Conservation (phyloP, 2,113 vertebrate species). For the Martes martes region DNA sequence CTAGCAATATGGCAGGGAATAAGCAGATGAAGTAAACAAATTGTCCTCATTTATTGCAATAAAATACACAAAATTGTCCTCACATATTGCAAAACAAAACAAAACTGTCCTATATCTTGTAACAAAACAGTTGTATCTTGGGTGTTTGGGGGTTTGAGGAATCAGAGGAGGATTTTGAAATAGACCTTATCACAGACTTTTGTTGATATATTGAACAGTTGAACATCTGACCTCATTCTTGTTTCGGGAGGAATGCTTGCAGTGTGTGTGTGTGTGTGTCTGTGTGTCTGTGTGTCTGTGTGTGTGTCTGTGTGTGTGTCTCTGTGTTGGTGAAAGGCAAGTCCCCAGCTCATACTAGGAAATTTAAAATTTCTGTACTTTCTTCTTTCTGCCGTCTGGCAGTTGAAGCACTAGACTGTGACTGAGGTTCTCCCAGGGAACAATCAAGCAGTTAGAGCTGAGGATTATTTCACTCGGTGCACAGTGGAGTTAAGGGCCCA, state of each 20-base stretch:
- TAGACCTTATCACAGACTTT: background rate
- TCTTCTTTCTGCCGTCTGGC: background rate
- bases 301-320: background rate
- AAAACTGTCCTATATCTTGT: background rate
- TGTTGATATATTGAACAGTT: background rate
- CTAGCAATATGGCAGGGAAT: background rate
- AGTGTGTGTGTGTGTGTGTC: background rate
- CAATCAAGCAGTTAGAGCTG: background rate
- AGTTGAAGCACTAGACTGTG: background rate
- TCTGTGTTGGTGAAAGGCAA: background rate
- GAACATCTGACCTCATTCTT: background rate
- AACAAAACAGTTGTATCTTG: background rate
- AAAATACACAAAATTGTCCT: background rate
- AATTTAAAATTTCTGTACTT: background rate
- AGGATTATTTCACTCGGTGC: background rate
- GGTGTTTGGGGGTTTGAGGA: background rate
- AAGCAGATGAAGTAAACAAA: background rate
- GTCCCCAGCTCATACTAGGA: rapidly evolving
- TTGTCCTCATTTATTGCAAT: background rate
- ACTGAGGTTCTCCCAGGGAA: background rate
- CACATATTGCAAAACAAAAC: background rate
- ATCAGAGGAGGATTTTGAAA: background rate
- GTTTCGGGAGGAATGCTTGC: background rate
- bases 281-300: background rate
- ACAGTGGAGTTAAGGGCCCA: too few species aligned